Percentiles rank a stretch among this genome's conserved stretches.
phyloP scores from a whole-genome alignment of 2,888 invertebrate genomes.

The Leptarthrus brevirostris region DNA sequence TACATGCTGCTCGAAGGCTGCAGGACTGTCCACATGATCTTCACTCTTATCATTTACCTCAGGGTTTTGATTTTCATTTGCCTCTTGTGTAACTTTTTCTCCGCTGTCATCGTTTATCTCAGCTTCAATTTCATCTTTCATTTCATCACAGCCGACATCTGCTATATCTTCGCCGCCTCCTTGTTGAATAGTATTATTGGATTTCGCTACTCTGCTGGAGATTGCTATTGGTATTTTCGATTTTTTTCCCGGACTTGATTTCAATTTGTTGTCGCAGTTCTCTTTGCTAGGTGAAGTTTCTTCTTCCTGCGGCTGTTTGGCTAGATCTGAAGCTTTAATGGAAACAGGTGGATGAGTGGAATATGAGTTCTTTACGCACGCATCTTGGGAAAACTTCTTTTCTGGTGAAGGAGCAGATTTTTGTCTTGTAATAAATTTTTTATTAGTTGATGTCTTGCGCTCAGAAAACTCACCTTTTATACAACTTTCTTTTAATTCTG shows the following conservation, averaged over 20 bases:
- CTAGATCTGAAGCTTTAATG: conserved; percentile 51
- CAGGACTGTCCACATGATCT: conserved; percentile 54
- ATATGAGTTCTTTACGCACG: conserved; percentile 57
- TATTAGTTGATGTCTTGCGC: conserved; percentile 60
- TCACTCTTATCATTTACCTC: neutral
- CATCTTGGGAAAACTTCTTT: conserved; percentile 49
- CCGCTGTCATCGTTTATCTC: conserved; percentile 62
- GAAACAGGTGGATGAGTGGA: conserved; percentile 66
- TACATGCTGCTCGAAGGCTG: conserved; percentile 49
- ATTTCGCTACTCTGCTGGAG: conserved; percentile 58
- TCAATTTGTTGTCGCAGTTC: conserved; percentile 51
- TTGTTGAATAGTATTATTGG: conserved; percentile 60
- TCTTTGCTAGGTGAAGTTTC: conserved; percentile 44
- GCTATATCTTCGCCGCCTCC: conserved; percentile 67
- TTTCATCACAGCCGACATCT: conserved; percentile 63
- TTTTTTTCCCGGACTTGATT: conserved; percentile 65
- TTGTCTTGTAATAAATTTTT: conserved; percentile 60
- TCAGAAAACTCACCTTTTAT: conserved; percentile 60
- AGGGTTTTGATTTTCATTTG: neutral
- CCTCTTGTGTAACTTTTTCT: conserved; percentile 56
- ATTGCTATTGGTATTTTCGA: conserved; percentile 66
- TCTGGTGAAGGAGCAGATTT: conserved; percentile 63
- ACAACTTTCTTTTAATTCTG: conserved; percentile 63
- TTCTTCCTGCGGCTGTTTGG: conserved; percentile 58
- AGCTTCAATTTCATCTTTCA: conserved; percentile 64